Evolutionary conservation across 2,113 vertebrate genomes (phyloP).

Genomic region (Ctenomys sociabilis): DNA sequence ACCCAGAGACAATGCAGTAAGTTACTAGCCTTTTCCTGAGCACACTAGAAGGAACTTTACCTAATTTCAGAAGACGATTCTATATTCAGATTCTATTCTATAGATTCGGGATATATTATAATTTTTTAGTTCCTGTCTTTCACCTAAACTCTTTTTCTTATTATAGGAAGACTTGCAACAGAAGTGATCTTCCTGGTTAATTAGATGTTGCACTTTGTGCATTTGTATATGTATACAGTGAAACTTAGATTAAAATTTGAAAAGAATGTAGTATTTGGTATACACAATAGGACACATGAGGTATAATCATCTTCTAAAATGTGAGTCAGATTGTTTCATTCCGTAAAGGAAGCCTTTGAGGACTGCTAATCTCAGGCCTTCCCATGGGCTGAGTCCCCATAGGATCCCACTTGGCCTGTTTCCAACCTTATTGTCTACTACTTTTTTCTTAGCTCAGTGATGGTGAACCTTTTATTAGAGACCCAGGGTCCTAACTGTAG

Average conservation of each 20-base stretch:
- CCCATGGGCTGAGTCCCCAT: neutral
- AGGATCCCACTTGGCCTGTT: neutral
- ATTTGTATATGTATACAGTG: neutral
- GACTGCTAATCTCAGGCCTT: neutral
- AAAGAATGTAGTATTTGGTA: conserved; percentile 24
- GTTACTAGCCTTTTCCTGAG: neutral
- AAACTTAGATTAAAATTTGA: neutral
- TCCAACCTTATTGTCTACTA: neutral
- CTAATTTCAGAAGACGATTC: neutral
- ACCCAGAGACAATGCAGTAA: neutral
- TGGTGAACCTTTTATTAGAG: neutral
- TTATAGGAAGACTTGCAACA: neutral
- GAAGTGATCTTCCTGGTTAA: neutral
- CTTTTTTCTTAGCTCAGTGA: neutral
- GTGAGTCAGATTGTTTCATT: neutral
- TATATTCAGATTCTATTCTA: neutral
- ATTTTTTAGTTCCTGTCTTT: neutral
- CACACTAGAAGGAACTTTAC: neutral
- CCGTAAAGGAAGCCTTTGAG: neutral
- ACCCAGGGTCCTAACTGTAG: neutral
- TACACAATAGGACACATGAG: neutral
- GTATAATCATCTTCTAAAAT: neutral
- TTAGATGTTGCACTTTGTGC: conserved; percentile 10
- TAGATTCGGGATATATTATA: neutral
- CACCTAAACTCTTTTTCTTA: conserved; percentile 26